Base-by-base conservation (phyloP, 2,797 vertebrate genomes). In the Tragelaphus eurycerus region DNA sequence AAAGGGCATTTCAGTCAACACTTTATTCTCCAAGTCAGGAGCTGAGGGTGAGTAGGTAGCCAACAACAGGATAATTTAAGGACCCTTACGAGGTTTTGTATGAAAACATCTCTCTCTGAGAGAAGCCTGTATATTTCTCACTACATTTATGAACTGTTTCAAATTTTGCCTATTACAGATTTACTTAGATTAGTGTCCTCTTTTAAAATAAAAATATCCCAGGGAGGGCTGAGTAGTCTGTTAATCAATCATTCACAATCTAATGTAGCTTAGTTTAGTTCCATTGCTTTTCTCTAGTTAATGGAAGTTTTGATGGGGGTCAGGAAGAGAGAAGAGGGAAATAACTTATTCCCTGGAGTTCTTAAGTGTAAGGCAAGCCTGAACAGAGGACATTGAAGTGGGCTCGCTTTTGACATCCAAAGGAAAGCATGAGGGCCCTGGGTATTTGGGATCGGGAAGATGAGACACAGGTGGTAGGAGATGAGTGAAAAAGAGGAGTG, bases 211-310 rank as follows among this genome's bases (percentile, higher is more conserved):
- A 88, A 97, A 97, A 92, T 96, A 92, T 87, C 67, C 90, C 89
- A 48, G 76, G 86, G 90, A 95, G 43, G 74, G 59, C 84, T 97
- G 95, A 97, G 46, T 92, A 96, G 92, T 95, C 90, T 92, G 76
- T 98, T 96, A 96, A 95, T 97, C 95, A 97, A 59, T 96, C 95
- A 90, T 95, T 96, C 86, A 93, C 60, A 94, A 34, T 82, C 76
- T 62, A 85, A 0, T 60, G 52, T 93, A 93, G 87, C n/a, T 97
- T 97, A 86, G 29, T 95, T 97, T 97, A 97, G 97, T 97, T 90
- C 95, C 84, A 92, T 95, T 96, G 92, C 93, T 97, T 98, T 96
- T 90, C 55, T 97, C 27, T 96, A 88, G 57, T 83, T 97, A 91
- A 71, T 94, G 27, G 74, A 96, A 78, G 59, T 95, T 98, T 97